Percentiles rank a stretch among this genome's conserved stretches.
Evolutionary conservation across 2,797 vertebrate species (phyloP).

Genomic region (Melopsittacus undulatus): DNA sequence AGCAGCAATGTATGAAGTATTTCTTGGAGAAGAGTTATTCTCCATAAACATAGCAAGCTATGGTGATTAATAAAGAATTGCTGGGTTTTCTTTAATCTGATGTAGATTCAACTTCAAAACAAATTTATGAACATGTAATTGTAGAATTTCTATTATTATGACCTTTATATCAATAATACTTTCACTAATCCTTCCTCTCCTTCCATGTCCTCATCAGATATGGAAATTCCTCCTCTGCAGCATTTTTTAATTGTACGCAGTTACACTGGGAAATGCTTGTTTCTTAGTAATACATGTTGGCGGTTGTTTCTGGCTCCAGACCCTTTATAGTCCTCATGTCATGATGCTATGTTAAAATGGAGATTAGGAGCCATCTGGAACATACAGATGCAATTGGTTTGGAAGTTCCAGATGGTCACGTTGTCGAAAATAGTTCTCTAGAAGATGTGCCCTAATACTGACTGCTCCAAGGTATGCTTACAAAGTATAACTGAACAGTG

Average conservation of each 20-base stretch:
- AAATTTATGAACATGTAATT: background rate
- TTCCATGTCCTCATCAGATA: background rate
- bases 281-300: background rate
- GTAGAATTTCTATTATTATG: background rate
- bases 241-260: background rate
- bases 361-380: background rate
- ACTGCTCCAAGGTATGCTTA: background rate
- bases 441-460: background rate
- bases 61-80: background rate
- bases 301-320: background rate
- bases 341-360: background rate
- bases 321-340: background rate
- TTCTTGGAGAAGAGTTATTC: background rate
- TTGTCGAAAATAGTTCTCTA: background rate
- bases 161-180: background rate
- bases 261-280: background rate
- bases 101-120: background rate
- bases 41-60: fast-evolving
- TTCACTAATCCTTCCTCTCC: background rate
- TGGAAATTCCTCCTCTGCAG: background rate
- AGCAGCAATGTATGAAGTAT: background rate
- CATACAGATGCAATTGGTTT: background rate
- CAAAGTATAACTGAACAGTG: background rate
- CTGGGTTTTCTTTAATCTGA: background rate
- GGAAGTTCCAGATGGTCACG: background rate